phyloP scores from a whole-genome alignment of 2,797 vertebrate genomes.

The Hyperoplus lanceolatus region DNA sequence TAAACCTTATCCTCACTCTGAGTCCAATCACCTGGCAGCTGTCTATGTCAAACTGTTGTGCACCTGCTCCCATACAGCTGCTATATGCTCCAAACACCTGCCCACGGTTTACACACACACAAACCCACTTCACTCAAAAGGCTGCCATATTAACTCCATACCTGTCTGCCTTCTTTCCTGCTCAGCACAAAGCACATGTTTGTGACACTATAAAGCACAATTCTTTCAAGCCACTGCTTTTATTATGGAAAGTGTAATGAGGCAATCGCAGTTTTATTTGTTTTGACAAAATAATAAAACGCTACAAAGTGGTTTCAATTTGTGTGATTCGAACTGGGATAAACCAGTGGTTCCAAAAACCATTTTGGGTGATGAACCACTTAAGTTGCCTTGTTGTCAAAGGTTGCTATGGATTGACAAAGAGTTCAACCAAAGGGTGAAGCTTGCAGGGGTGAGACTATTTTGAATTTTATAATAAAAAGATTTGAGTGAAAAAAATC shows the following conservation, averaged over 20 bases:
- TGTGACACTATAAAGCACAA: neutral
- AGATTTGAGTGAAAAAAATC: neutral
- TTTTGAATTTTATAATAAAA: neutral
- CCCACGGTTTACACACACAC: conserved; percentile 23
- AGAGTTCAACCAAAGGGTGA: neutral
- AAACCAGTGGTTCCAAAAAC: neutral
- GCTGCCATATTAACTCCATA: conserved; percentile 31
- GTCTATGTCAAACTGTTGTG: conserved; percentile 16
- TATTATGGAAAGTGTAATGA: neutral
- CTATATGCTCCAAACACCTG: conserved; percentile 44
- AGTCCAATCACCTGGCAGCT: conserved; percentile 41
- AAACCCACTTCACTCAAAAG: conserved; percentile 16
- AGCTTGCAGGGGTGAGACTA: neutral
- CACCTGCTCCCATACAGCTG: conserved; percentile 31
- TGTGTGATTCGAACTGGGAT: neutral
- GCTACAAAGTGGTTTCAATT: neutral
- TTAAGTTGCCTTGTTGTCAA: neutral
- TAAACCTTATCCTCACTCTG: neutral
- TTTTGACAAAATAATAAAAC: neutral
- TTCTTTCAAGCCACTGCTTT: neutral
- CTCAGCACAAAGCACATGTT: neutral
- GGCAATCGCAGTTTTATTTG: neutral
- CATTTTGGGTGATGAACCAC: neutral
- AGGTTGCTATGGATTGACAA: neutral
- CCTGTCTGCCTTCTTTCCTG: conserved; percentile 39